Conservation (phyloP, 1,140 invertebrate genomes). For the Penaeus indicus region DNA sequence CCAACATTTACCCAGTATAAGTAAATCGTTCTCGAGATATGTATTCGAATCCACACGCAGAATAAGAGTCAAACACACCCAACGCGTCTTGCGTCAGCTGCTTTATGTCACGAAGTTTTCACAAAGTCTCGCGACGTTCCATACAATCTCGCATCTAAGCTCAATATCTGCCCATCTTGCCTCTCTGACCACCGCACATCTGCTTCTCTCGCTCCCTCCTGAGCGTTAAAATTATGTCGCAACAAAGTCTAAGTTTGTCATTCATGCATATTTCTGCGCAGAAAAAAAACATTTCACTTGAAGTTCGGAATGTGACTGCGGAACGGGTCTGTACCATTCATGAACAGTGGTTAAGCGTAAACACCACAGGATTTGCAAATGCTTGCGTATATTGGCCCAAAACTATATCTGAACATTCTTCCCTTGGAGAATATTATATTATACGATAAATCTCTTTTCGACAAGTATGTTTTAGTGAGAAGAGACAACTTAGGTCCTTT, state of each 20-base stretch:
- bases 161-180: slow-evolving; percentile 17
- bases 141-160: slow-evolving; percentile 40
- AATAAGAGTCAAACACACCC: no score
- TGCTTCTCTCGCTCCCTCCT: slow-evolving; percentile 4
- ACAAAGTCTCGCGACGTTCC: slow-evolving; percentile 41
- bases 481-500: not conserved
- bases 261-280: not conserved
- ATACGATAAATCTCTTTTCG: no score
- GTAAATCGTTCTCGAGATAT: no score
- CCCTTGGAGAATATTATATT: no score
- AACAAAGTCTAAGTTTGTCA: not conserved
- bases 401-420: no score
- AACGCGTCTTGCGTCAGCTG: no score
- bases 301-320: slow-evolving; percentile 39
- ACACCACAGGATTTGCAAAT: no score
- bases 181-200: slow-evolving; percentile 23
- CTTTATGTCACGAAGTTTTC: no score
- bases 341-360: not conserved
- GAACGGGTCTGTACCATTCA: slow-evolving; percentile 2
- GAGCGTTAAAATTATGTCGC: slow-evolving; percentile 7
- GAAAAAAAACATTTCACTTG: slow-evolving; percentile 15
- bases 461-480: no score
- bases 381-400: no score
- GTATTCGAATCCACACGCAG: no score
- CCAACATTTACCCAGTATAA: no score